phyloP scores from a whole-genome alignment of 1,140 invertebrate genomes.

The Caenorhabditis briggsae region DNA sequence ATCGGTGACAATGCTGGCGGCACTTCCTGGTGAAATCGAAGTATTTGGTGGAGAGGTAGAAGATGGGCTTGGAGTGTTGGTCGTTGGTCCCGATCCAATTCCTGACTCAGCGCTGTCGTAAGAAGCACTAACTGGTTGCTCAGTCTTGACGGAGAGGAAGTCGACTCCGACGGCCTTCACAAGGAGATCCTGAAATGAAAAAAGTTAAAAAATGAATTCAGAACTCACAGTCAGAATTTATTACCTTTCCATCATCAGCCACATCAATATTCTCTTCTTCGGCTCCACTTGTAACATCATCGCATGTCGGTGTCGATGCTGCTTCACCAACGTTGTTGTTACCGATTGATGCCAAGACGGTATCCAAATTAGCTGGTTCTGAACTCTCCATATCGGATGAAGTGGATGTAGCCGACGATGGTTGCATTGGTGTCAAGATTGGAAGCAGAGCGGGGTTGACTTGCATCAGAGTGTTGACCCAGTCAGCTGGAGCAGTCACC shows the following conservation, averaged over 20 bases:
- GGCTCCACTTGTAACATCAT: slow-evolving; percentile 15
- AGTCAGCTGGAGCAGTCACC: slow-evolving; percentile 16
- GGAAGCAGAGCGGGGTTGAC: slow-evolving; percentile 49
- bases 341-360: neutral
- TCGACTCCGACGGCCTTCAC: slow-evolving; percentile 17
- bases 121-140: neutral
- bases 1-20: neutral
- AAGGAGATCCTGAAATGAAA: neutral
- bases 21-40: neutral
- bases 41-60: neutral
- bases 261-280: slow-evolving; percentile 16
- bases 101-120: slow-evolving; percentile 59
- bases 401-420: slow-evolving; percentile 1
- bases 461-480: slow-evolving; percentile 37
- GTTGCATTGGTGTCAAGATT: neutral
- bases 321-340: slow-evolving; percentile 18
- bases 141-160: neutral
- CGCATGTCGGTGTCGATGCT: neutral
- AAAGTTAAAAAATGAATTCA: neutral
- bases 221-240: neutral
- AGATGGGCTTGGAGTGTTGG: slow-evolving; percentile 21
- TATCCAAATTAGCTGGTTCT: neutral
- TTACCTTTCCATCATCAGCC: slow-evolving; percentile 16
- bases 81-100: slow-evolving; percentile 36
- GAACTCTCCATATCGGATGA: slow-evolving; percentile 17